These are phyloP conservation scores for Colossoma macropomum DNA, from an alignment of 2,113 vertebrate genomes.

Conservation along the genomic window DNA sequence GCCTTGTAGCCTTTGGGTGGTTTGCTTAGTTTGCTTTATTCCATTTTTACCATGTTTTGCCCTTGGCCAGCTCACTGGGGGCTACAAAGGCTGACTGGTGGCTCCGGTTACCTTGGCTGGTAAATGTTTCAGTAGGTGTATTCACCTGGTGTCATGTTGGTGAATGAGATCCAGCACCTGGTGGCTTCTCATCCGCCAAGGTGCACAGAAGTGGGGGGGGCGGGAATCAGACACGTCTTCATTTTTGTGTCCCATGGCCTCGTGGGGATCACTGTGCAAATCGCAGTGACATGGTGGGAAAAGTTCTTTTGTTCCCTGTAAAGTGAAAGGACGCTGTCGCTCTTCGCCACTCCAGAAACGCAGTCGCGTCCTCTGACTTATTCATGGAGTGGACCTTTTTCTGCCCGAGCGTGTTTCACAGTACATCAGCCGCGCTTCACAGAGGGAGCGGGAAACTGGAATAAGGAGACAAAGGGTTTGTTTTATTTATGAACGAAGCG, in stretches of 20 bases:
- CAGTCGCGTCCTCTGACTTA: conserved; percentile 61
- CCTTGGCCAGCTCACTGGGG: neutral
- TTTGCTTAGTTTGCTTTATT: neutral
- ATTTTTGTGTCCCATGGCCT: neutral
- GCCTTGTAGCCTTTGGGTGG: neutral
- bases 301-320: neutral
- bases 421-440: conserved; percentile 63
- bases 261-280: neutral
- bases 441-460: conserved; percentile 34
- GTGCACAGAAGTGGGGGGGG: fast-evolving
- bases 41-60: neutral
- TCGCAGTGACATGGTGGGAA: conserved; percentile 14
- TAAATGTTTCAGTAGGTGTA: neutral
- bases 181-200: neutral
- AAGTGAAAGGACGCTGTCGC: conserved; percentile 31
- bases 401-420: conserved; percentile 69
- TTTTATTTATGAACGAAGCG: conserved; percentile 74
- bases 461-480: conserved; percentile 67
- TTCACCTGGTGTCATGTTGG: neutral
- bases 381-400: conserved; percentile 68
- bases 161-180: neutral
- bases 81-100: neutral
- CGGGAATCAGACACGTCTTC: neutral
- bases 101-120: neutral
- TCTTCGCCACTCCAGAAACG: conserved; percentile 50